Percentiles rank a stretch among this genome's conserved stretches.
These are phyloP conservation scores for Ophion ventricosus DNA, from an alignment of 2,888 invertebrate genomes.

Conservation along the genomic window DNA sequence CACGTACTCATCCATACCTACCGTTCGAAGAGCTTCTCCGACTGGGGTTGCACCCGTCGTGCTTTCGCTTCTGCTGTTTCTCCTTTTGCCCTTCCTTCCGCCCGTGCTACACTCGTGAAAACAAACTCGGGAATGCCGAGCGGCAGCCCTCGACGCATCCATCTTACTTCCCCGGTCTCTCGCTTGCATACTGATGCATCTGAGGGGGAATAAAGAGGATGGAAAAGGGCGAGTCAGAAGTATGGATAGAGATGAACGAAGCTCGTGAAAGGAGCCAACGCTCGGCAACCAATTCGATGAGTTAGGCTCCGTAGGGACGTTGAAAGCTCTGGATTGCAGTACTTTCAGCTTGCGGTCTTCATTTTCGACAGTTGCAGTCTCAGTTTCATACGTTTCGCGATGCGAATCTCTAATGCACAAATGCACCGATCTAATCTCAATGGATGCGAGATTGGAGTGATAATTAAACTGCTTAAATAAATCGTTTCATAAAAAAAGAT, in stretches of 20 bases:
- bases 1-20: slow-evolving; percentile 62
- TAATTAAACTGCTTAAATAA: too few relatives aligned
- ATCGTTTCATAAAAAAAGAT: too few relatives aligned
- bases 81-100: slow-evolving; percentile 54
- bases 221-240: slow-evolving; percentile 36
- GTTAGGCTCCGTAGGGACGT: slow-evolving; percentile 52
- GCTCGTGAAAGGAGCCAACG: slow-evolving; percentile 25
- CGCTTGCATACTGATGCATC: slow-evolving; percentile 77
- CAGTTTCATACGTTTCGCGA: neutral
- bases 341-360: slow-evolving; percentile 33
- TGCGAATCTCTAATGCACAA: neutral
- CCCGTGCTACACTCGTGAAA: slow-evolving; percentile 65
- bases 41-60: slow-evolving; percentile 29
- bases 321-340: slow-evolving; percentile 43
- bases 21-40: slow-evolving; percentile 54
- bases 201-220: slow-evolving; percentile 19
- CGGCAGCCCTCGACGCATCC: slow-evolving; percentile 65
- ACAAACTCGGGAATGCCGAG: slow-evolving; percentile 71
- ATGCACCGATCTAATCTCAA: slow-evolving; percentile 6
- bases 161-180: slow-evolving; percentile 65
- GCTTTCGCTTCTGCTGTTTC: slow-evolving; percentile 52
- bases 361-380: slow-evolving; percentile 28
- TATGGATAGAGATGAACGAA: slow-evolving; percentile 45
- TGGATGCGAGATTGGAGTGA: neutral
- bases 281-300: slow-evolving; percentile 57